A percentile compares a stretch with the other conserved stretches of the same genome.
These are phyloP conservation scores for Erithacus rubecula DNA, from an alignment of 2,797 vertebrate species.

Conservation along the genomic window DNA sequence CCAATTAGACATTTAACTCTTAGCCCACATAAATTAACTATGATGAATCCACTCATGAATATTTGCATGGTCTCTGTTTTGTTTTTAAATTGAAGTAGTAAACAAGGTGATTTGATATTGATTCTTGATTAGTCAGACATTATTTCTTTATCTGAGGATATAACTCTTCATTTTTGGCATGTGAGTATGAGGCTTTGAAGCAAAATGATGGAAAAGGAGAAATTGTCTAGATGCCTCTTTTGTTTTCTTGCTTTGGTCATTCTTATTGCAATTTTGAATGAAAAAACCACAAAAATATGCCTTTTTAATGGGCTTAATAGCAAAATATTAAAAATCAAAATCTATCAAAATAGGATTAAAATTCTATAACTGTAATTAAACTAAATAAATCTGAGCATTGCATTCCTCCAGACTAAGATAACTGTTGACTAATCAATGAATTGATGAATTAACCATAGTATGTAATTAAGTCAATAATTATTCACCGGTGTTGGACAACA, in stretches of 20 bases:
- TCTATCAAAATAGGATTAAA: neutral
- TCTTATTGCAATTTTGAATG: neutral
- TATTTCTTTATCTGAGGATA: neutral
- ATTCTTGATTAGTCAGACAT: neutral
- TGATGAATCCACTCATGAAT: neutral
- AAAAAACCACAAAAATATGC: fast-evolving
- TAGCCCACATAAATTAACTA: neutral
- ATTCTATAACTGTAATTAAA: neutral
- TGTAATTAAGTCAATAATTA: neutral
- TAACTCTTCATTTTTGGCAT: neutral
- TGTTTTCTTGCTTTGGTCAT: neutral
- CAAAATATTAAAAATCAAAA: neutral
- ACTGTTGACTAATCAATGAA: neutral
- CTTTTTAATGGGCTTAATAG: neutral
- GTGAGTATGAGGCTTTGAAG: neutral
- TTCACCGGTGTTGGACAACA: neutral
- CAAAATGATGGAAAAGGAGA: neutral
- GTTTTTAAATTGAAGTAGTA: neutral
- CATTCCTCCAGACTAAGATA: neutral
- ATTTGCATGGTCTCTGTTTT: neutral
- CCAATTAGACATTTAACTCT: neutral
- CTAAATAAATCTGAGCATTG: neutral
- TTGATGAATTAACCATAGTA: neutral
- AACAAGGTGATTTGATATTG: neutral
- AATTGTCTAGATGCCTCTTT: neutral